Evolutionary conservation across 2,113 vertebrate genomes (phyloP).

Genomic region (Morphnarchus princeps): DNA sequence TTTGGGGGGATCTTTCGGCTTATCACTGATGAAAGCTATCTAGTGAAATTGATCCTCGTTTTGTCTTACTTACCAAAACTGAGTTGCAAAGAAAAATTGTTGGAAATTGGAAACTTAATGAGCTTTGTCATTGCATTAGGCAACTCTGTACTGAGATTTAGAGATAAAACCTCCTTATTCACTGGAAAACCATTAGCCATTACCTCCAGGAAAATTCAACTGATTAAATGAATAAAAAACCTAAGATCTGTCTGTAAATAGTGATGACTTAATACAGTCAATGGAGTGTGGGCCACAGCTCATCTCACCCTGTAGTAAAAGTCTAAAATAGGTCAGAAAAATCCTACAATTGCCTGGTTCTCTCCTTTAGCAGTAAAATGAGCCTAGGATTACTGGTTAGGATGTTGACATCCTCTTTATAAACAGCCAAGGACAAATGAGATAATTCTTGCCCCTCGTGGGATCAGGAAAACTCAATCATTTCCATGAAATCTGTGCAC

Average conservation of each 20-base stretch:
- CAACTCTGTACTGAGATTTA: not conserved
- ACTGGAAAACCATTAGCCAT: not conserved
- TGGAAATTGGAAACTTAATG: not conserved
- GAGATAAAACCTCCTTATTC: not conserved
- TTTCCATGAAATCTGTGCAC: not conserved
- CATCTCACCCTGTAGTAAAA: not conserved
- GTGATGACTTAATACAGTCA: not conserved
- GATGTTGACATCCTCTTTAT: not conserved
- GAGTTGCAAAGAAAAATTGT: not conserved
- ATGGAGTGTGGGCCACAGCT: not conserved
- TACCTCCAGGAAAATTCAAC: not conserved
- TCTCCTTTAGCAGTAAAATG: not conserved
- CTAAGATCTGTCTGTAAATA: not conserved
- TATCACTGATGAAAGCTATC: not conserved
- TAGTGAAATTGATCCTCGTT: not conserved
- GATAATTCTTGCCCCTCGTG: not conserved
- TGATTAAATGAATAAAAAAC: not conserved
- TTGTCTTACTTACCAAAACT: not conserved
- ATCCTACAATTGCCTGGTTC: not conserved
- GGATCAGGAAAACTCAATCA: not conserved
- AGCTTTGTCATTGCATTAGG: not conserved
- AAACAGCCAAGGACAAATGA: not conserved
- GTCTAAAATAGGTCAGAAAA: not conserved
- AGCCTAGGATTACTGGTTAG: not conserved
- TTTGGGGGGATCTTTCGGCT: not conserved